Base-by-base conservation (phyloP, 2,797 vertebrate genomes). In the Pantherophis alleghaniensis region DNA sequence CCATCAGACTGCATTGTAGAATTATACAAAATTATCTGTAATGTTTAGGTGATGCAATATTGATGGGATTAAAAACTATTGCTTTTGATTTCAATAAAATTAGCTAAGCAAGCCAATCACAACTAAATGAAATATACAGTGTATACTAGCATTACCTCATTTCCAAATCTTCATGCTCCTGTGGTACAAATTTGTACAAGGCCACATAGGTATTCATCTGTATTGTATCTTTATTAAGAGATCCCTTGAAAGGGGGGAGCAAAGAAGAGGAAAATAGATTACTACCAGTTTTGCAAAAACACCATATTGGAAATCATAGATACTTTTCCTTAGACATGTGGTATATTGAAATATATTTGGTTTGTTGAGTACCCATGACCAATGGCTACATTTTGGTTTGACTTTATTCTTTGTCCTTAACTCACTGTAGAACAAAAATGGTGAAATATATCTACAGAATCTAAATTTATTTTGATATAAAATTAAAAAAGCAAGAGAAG, bases 151-250 rank as follows among this genome's bases (percentile, higher is more conserved):
- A 92, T 97, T 95, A 99, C 99, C 98, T 99, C 98, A 99, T 98
- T 97, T 99, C 98, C 97, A 99, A 98, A 96, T 99, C 99, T 95
- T 99, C 98, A 93, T 97, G 98, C 94, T 99, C 99, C 96, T 99
- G 99, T 92, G 99, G 98, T 91, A 97, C 97, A 97, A 99, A 99
- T 97, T 97, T 98, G 97, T 98, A 99, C 98, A 99, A 98, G 98
- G 99, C 99, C 98, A 99, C 99, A 12, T 98, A 99, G 96, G 98
- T 99, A 98, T 98, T 98, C 96, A 98, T 98, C 96, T 98, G 98
- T 93, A 98, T 97, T 90, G 97, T 93, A 91, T 98, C 99, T 97
- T 98, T 98, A 96, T 97, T 97, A 93, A 98, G 96, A 94, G 98
- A 96, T 95, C 91, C 98, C 99, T 99, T 96, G 91, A 26, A 37